A percentile compares a stretch with the other conserved stretches of the same genome.
Conservation (phyloP, 2,888 invertebrate species). For the Nomada lathburiana region DNA sequence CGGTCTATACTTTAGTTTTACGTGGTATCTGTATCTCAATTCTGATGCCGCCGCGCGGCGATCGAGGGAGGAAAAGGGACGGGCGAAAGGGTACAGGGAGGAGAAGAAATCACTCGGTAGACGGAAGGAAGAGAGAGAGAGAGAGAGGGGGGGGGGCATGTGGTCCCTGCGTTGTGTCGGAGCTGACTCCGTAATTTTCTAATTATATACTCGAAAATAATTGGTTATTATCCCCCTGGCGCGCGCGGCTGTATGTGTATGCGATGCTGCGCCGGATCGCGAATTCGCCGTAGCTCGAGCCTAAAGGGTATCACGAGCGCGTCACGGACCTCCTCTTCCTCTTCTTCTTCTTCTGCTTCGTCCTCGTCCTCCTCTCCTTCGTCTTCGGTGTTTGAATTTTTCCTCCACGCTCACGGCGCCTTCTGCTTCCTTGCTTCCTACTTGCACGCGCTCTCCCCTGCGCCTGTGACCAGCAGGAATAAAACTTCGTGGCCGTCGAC, state of each 20-base stretch:
- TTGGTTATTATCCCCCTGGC: conserved; percentile 82
- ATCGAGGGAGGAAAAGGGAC: conserved; percentile 45
- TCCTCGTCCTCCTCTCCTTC: conserved; percentile 1
- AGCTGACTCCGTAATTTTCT: conserved; percentile 83
- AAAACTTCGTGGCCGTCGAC: conserved; percentile 5
- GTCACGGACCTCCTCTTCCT: conserved; percentile 69
- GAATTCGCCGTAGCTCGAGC: conserved; percentile 73
- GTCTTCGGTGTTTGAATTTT: conserved; percentile 12
- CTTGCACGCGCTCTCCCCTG: neutral
- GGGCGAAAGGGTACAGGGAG: conserved; percentile 38
- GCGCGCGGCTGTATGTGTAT: conserved; percentile 48
- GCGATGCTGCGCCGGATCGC: conserved; percentile 75
- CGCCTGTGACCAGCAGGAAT: neutral
- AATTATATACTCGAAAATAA: conserved; percentile 84
- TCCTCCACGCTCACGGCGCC: neutral
- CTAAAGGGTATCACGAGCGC: conserved; percentile 80
- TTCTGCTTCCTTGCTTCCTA: neutral
- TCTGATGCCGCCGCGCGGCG: conserved; percentile 75
- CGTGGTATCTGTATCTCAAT: conserved; percentile 82
- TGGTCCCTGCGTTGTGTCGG: conserved; percentile 76
- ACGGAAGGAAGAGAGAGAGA: conserved; percentile 47
- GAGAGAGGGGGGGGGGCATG: too few species aligned
- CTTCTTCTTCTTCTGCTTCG: conserved; percentile 3
- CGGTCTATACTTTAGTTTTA: conserved; percentile 77
- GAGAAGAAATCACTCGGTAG: conserved; percentile 49